A percentile compares a stretch with the other conserved stretches of the same genome.
Conservation (phyloP, 2,113 vertebrate genomes). For the Leucopternis melanops region DNA sequence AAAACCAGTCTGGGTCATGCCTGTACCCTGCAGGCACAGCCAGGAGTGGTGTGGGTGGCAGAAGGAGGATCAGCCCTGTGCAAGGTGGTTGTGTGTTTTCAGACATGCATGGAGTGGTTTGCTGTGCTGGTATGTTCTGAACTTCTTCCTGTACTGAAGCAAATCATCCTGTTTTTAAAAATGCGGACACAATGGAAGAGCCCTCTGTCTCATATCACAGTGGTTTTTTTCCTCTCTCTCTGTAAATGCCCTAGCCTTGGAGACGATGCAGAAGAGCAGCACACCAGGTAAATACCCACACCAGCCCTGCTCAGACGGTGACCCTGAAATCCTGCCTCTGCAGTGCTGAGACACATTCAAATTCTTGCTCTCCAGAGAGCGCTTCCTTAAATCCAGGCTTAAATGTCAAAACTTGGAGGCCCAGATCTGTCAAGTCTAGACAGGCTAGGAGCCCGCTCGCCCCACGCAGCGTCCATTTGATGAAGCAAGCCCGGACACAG, state of each 20-base stretch:
- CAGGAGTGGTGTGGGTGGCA: rapidly evolving
- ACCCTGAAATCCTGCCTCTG: background rate
- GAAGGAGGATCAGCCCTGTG: background rate
- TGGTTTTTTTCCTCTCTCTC: background rate
- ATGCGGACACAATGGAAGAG: background rate
- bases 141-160: background rate
- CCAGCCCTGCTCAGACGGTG: background rate
- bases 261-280: constrained; percentile 44
- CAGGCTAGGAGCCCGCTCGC: background rate
- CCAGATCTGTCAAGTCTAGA: too few relatives aligned
- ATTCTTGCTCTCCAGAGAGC: rapidly evolving
- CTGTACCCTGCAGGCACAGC: rapidly evolving
- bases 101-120: background rate
- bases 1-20: background rate
- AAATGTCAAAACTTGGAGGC: background rate
- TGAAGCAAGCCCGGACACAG: background rate
- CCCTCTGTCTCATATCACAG: background rate
- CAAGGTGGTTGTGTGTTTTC: background rate
- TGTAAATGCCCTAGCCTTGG: constrained; percentile 43
- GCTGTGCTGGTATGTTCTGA: background rate
- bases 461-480: rapidly evolving
- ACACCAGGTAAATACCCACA: constrained; percentile 50
- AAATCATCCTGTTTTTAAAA: background rate
- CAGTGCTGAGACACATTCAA: rapidly evolving
- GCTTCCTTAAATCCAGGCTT: background rate